Evolutionary conservation across 2,888 invertebrate species (phyloP).

Genomic region (Temnothorax unifasciatus): DNA sequence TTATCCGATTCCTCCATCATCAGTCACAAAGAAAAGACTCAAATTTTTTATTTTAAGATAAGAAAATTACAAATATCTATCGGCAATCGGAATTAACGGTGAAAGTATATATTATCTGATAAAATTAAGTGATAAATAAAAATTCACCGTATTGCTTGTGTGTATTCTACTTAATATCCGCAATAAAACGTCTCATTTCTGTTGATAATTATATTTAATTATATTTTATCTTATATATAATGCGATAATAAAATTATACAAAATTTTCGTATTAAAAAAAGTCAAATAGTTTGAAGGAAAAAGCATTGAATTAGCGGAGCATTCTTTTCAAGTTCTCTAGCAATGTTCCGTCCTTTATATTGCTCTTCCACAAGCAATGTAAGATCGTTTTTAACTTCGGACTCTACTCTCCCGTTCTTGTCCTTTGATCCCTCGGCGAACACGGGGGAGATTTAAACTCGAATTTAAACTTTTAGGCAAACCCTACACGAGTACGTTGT

Average conservation of each 20-base stretch:
- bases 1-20: background rate
- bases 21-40: slow-evolving; percentile 10
- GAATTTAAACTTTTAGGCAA: slow-evolving; percentile 56
- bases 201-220: background rate
- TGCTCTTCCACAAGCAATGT: slow-evolving; percentile 11
- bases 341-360: background rate
- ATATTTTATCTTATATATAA: background rate
- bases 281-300: background rate
- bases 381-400: slow-evolving; percentile 48
- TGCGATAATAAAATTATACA: background rate
- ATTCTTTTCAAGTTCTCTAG: background rate
- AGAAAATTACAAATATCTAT: slow-evolving; percentile 18
- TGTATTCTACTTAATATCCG: background rate
- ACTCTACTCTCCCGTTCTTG: slow-evolving; percentile 37
- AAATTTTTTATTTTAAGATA: slow-evolving; percentile 14
- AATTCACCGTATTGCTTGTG: background rate
- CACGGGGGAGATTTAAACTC: slow-evolving; percentile 54
- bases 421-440: slow-evolving; percentile 48
- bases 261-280: background rate
- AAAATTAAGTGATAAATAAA: background rate
- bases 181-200: background rate
- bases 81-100: background rate
- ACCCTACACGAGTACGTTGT: slow-evolving; percentile 47
- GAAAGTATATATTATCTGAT: background rate
- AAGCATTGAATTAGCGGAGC: background rate